phyloP scores from a whole-genome alignment of 2,113 vertebrate genomes.

The Hippocampus mohnikei region DNA sequence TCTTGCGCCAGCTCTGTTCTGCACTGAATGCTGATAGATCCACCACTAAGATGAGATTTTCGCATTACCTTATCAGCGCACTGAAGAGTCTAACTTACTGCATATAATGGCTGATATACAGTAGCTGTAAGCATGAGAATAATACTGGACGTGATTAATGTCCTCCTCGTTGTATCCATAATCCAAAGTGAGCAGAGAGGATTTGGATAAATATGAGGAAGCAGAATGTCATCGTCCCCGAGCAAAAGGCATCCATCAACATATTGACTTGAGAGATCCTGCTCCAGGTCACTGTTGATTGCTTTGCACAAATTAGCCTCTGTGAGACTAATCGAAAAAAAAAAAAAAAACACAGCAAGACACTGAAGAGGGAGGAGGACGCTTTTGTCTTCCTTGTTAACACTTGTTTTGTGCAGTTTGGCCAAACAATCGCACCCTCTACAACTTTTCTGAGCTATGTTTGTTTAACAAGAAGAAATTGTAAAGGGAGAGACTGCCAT shows the following conservation, averaged over 20 bases:
- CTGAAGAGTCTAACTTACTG: conserved; percentile 19
- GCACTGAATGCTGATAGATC: conserved; percentile 49
- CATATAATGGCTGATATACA: conserved; percentile 24
- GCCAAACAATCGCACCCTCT: conserved; percentile 24
- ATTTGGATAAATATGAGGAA: conserved; percentile 32
- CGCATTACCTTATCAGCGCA: conserved; percentile 43
- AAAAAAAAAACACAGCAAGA: conserved; percentile 7
- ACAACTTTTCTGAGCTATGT: conserved; percentile 28
- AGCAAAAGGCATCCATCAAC: conserved; percentile 38
- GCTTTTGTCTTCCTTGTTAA: conserved; percentile 24
- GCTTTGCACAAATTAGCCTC: conserved; percentile 31
- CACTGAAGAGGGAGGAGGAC: conserved; percentile 5
- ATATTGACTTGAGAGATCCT: conserved; percentile 36
- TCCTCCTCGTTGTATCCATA: conserved; percentile 18
- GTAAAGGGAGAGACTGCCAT: conserved; percentile 48
- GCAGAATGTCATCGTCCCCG: conserved; percentile 28
- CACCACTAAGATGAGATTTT: conserved; percentile 40
- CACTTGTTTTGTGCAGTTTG: conserved; percentile 21
- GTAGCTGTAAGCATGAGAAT: conserved; percentile 39
- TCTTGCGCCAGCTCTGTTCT: conserved; percentile 22
- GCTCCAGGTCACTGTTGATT: conserved; percentile 30
- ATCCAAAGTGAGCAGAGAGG: conserved; percentile 28
- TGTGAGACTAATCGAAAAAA: conserved; percentile 15
- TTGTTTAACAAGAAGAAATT: conserved; percentile 55
- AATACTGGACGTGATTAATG: conserved; percentile 50